A percentile compares a stretch with the other conserved stretches of the same genome.
phyloP scores from a whole-genome alignment of 2,113 vertebrate genomes.

The Carlito syrichta region DNA sequence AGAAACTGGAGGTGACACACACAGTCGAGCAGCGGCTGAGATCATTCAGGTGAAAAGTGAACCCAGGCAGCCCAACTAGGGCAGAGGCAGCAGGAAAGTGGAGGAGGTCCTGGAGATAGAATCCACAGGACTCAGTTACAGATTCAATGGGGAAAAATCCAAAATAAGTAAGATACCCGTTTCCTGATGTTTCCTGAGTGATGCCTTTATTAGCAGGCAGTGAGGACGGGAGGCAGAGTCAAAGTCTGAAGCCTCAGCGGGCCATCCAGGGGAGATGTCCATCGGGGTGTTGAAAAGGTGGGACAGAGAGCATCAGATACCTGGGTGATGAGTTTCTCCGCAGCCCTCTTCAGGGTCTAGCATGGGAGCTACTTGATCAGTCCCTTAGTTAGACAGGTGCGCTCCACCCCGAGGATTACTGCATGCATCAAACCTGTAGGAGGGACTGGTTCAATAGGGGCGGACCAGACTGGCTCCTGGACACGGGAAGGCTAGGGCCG shows the following conservation, averaged over 20 bases:
- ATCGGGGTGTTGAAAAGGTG: neutral
- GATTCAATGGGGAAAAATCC: neutral
- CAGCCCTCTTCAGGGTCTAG: neutral
- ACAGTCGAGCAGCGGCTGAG: neutral
- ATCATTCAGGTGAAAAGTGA: conserved; percentile 3
- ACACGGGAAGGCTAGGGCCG: neutral
- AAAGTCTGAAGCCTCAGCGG: neutral
- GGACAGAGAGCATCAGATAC: neutral
- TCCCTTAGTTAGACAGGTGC: neutral
- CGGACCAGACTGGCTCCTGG: neutral
- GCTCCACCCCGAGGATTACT: neutral
- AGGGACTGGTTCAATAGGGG: neutral
- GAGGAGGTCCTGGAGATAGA: neutral
- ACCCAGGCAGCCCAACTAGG: neutral
- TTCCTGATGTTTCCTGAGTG: neutral
- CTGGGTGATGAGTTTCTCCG: neutral
- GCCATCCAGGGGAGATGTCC: neutral
- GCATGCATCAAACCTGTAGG: neutral
- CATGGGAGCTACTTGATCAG: neutral
- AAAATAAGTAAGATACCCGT: neutral
- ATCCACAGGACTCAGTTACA: neutral
- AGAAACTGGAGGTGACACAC: neutral
- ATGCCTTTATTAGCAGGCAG: neutral
- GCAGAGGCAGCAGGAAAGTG: neutral
- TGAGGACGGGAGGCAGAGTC: neutral